Percentiles rank a stretch among this genome's conserved stretches.
Evolutionary conservation across 2,888 invertebrate species (phyloP).

Genomic region (Apodemia mormo): DNA sequence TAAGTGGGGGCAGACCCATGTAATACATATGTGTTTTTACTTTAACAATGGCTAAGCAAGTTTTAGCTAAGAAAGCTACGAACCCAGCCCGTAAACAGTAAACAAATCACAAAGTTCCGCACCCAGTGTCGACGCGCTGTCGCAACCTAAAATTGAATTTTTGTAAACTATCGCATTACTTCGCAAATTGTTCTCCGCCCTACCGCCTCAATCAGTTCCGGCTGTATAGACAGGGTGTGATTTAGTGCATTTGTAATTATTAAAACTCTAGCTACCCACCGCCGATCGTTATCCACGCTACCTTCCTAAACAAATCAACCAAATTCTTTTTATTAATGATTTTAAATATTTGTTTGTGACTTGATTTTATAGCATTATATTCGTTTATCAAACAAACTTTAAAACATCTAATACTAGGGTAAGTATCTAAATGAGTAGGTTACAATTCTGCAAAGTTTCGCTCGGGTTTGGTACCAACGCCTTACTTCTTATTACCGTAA

Average conservation of each 20-base stretch:
- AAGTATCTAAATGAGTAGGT: too few species aligned
- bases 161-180: constrained; percentile 69
- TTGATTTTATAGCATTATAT: too few species aligned
- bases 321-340: too few species aligned
- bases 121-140: constrained; percentile 42
- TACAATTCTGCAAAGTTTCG: too few species aligned
- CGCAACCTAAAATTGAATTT: constrained; percentile 50
- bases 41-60: neutral
- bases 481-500: too few species aligned
- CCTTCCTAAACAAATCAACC: neutral
- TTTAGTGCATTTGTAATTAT: constrained; percentile 44
- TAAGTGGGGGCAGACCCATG: too few species aligned
- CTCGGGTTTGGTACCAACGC: too few species aligned
- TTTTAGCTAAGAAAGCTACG: neutral
- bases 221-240: constrained; percentile 46
- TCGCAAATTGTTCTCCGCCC: constrained; percentile 59
- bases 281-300: neutral
- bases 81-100: constrained; percentile 12
- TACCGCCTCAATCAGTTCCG: constrained; percentile 53
- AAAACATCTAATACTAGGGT: too few species aligned
- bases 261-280: constrained; percentile 43
- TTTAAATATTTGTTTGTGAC: too few species aligned
- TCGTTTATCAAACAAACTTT: too few species aligned
- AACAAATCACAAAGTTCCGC: constrained; percentile 37
- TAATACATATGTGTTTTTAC: too few species aligned